These are phyloP conservation scores for Aphodius granarius DNA, from an alignment of 2,888 invertebrate species.

Conservation along the genomic window DNA sequence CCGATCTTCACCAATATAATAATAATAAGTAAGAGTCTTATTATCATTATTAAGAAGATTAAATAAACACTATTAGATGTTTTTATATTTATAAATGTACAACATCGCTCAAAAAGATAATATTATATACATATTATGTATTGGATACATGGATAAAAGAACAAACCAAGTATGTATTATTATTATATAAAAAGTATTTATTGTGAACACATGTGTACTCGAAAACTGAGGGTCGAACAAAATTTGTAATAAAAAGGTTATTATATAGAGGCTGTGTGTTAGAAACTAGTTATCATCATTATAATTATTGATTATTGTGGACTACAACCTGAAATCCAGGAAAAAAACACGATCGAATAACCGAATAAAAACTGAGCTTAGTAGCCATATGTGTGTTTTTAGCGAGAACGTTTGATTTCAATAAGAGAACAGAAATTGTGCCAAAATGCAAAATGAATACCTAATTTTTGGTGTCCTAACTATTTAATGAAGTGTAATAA, in stretches of 20 bases:
- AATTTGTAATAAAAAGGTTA: slow-evolving; percentile 35
- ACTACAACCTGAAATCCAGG: neutral
- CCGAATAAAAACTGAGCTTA: neutral
- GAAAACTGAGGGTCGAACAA: slow-evolving; percentile 13
- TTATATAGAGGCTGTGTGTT: slow-evolving; percentile 55
- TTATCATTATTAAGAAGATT: neutral
- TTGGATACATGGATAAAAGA: neutral
- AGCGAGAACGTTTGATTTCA: neutral
- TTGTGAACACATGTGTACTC: neutral
- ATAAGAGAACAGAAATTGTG: neutral
- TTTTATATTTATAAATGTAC: slow-evolving; percentile 53
- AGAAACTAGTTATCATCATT: slow-evolving; percentile 44
- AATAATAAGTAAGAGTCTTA: neutral
- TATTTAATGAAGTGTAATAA: neutral
- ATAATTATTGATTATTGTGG: slow-evolving; percentile 19
- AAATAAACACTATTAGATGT: slow-evolving; percentile 39
- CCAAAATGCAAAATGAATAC: neutral
- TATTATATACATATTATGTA: slow-evolving; percentile 19
- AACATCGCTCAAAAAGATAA: slow-evolving; percentile 48
- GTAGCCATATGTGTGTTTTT: neutral
- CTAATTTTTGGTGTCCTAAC: neutral
- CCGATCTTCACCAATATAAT: neutral
- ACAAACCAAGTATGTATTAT: no score
- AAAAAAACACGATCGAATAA: neutral
- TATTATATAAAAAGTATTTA: no score